A percentile compares a stretch with the other conserved stretches of the same genome.
These are phyloP conservation scores for Hipparchia sbordonii DNA, from an alignment of 2,888 invertebrate species.

Conservation along the genomic window DNA sequence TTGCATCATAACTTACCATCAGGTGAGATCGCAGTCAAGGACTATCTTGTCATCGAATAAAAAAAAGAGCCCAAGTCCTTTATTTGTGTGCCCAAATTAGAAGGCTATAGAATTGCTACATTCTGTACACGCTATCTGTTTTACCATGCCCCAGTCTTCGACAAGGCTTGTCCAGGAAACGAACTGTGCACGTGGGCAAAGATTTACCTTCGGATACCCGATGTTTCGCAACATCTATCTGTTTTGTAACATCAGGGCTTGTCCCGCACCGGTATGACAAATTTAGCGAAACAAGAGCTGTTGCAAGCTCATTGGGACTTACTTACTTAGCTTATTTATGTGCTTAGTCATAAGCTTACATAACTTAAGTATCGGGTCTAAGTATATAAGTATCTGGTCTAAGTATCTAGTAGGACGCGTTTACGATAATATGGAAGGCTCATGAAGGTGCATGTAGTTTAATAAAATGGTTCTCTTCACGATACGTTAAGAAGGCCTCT, in stretches of 20 bases:
- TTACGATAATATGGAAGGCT: too few species aligned
- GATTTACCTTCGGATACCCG: conserved; percentile 34
- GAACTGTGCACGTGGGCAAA: conserved; percentile 31
- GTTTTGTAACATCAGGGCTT: conserved; percentile 16
- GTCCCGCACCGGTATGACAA: conserved; percentile 16
- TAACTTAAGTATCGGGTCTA: neutral
- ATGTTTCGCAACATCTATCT: conserved; percentile 30
- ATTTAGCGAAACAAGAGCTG: conserved; percentile 9
- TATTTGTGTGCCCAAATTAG: too few species aligned
- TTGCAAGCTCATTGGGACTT: neutral
- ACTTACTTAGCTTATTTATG: neutral
- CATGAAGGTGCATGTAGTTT: too few species aligned
- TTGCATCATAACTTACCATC: too few species aligned
- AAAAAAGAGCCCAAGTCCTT: too few species aligned
- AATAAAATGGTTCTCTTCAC: too few species aligned
- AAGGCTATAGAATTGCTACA: too few species aligned
- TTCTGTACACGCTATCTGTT: neutral
- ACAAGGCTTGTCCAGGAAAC: conserved; percentile 30
- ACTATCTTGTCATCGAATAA: too few species aligned
- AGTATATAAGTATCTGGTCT: neutral
- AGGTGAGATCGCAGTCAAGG: too few species aligned
- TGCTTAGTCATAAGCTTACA: conserved; percentile 1
- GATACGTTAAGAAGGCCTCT: too few species aligned
- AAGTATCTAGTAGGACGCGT: too few species aligned
- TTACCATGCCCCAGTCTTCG: conserved; percentile 5